These are phyloP conservation scores for Coelopa pilipes DNA, from an alignment of 2,888 invertebrate species.

Conservation along the genomic window DNA sequence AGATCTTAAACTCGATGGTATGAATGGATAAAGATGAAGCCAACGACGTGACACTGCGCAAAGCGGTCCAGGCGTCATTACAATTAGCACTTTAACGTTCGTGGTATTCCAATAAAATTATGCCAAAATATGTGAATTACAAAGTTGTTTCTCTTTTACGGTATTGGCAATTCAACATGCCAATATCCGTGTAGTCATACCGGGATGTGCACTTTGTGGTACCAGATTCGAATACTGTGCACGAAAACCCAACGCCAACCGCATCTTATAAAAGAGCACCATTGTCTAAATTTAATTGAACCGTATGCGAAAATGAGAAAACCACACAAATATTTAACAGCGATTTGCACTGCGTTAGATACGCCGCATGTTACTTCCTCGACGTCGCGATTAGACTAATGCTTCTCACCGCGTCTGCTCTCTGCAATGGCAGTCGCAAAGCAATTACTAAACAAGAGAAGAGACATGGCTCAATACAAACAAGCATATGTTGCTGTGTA, in stretches of 20 bases:
- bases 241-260: too few relatives aligned
- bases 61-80: constrained; percentile 11
- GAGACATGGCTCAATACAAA: too few relatives aligned
- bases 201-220: too few relatives aligned
- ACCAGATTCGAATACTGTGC: too few relatives aligned
- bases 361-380: constrained; percentile 22
- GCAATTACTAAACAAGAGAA: neutral
- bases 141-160: too few relatives aligned
- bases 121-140: too few relatives aligned
- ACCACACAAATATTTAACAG: constrained; percentile 23
- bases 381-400: constrained; percentile 22
- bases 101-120: too few relatives aligned
- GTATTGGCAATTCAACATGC: too few relatives aligned
- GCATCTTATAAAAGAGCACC: too few relatives aligned
- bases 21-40: neutral
- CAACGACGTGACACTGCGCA: constrained; percentile 16
- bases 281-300: too few relatives aligned
- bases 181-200: too few relatives aligned
- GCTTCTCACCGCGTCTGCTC: constrained; percentile 19
- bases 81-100: constrained; percentile 14
- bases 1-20: constrained; percentile 8
- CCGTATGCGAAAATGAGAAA: neutral
- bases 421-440: constrained; percentile 34
- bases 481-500: too few relatives aligned
- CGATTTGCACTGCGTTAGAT: constrained; percentile 23